Base-by-base conservation (phyloP, 1,140 invertebrate genomes). In the Panagrolaimus sp. region DNA sequence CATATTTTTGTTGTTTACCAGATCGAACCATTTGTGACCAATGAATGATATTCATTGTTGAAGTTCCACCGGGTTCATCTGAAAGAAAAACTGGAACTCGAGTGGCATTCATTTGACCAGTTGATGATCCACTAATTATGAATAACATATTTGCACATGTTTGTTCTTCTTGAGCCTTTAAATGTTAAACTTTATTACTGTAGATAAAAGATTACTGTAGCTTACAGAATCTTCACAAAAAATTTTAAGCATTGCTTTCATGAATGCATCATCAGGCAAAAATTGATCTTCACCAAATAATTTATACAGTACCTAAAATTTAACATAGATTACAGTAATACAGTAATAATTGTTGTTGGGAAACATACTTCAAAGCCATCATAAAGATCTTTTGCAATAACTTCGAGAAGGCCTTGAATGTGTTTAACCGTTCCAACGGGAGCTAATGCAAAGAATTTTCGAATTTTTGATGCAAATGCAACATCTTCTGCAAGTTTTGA, bases 401-500 rank as follows among this genome's bases (percentile, higher is more conserved):
- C 7, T 9, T 17, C 26, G 0, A 68, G 45, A 17, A n/a, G 12
- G 1, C 43, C 52, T 44, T 63, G 43, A 12, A 70, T 70, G 43
- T 70, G 69, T 9, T 47, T 58, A 0, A 70, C 44, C 38, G 63
- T 67, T 17, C 21, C 44, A 38, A 70, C 69, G 10, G 69, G 69
- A 3, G 69, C 69, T 38, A 70, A 28, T 2, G 69, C 69, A 47
- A 70, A 67, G 58, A 69, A 69, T 52, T 38, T 52, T 24, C 48
- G 24, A 58, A 63, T 63, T 7, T 63, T 71, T 43, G 28, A 67
- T 8, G 70, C 71, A 44, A 72, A 55, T 3, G 8, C 21, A 4
- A 10, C 17, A 46, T 72, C 69, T 17, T 58, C 45, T 15, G 78
- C 70, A 14, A 84, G 76, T 21, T 70, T 73, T 4, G 80, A 75